These are phyloP conservation scores for Vanessa atalanta DNA, from an alignment of 1,140 invertebrate species.

Conservation along the genomic window DNA sequence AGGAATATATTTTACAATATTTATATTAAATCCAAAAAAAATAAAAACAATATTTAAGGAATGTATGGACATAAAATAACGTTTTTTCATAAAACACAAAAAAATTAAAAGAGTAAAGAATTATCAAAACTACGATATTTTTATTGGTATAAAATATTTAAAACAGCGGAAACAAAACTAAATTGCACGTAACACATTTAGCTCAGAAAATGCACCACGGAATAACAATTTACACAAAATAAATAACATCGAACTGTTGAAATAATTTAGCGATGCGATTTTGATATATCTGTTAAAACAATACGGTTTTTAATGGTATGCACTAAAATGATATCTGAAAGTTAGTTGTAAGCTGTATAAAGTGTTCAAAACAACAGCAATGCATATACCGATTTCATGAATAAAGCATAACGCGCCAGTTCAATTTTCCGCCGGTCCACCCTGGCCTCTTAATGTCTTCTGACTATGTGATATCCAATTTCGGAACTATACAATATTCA, in stretches of 20 bases:
- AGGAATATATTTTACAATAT: no score
- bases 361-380: slow-evolving; percentile 40
- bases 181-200: slow-evolving; percentile 28
- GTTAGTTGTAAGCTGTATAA: slow-evolving; percentile 35
- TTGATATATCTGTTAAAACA: slow-evolving; percentile 22
- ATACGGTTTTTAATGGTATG: slow-evolving; percentile 24
- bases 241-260: neutral
- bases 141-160: slow-evolving; percentile 20
- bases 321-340: slow-evolving; percentile 18
- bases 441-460: slow-evolving; percentile 47
- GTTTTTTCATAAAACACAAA: neutral
- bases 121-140: slow-evolving; percentile 1
- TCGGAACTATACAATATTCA: slow-evolving; percentile 37
- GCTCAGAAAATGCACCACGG: slow-evolving; percentile 21
- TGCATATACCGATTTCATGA: slow-evolving; percentile 49
- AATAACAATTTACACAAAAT: slow-evolving; percentile 24
- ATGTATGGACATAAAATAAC: no score
- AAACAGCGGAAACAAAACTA: slow-evolving; percentile 24
- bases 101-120: slow-evolving; percentile 13
- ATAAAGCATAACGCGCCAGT: slow-evolving; percentile 48
- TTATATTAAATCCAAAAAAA: no score
- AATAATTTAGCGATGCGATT: slow-evolving; percentile 20
- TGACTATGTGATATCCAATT: slow-evolving; percentile 47
- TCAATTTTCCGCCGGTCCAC: slow-evolving; percentile 51
- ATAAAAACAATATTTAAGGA: no score